Base-by-base conservation (phyloP, 2,797 vertebrate species). In the Hypotaenidia philippensis region DNA sequence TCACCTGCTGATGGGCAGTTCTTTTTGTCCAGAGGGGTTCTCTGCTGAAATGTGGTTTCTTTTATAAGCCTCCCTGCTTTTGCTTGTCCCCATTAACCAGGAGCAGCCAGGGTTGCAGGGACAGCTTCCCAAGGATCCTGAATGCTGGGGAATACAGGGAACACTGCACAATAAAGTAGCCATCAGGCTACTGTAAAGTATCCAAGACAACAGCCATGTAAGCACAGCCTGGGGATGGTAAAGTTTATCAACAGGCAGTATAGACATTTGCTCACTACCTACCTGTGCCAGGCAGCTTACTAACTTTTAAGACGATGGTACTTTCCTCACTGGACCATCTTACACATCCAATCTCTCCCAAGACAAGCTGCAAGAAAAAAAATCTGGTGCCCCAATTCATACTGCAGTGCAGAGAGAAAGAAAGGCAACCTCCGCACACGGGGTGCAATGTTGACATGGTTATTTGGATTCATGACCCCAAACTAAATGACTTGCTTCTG, bases 381-480 rank as follows among this genome's bases (percentile, higher is more conserved):
- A 36, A 25, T 0, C 3, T 11, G 8, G 38, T 68, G 38, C 17
- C 20, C 3, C 65, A 72, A 57, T 19, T 52, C 26, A 68, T 45
- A 36, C 6, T 38, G 61, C 8, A 45, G 29, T 27, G 40, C n/a
- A 61, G 36, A 85, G 27, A 32, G 6, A 85, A 23, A 32, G 6
- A 66, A 17, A 77, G 5, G 49, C 17, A 32, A 8, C 44, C 55
- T 77, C 36, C 25, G 25, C 18, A 60, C 29, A n/a, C 0, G 2
- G 25, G 6, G 3, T 61, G 60, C 17, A 45, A 32, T 0, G 0
- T 13, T 49, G 17, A 64, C 29, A 8, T 8, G 18, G 47, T 32
- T 61, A 27, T 66, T 72, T 68, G 36, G 36, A 77, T 21, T 66
- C 21, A 71, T 47, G 65, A 34, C 21, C 41, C 44, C 25, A 18